Conservation (phyloP, 2,888 invertebrate species). For the Pyrrhosoma nymphula region DNA sequence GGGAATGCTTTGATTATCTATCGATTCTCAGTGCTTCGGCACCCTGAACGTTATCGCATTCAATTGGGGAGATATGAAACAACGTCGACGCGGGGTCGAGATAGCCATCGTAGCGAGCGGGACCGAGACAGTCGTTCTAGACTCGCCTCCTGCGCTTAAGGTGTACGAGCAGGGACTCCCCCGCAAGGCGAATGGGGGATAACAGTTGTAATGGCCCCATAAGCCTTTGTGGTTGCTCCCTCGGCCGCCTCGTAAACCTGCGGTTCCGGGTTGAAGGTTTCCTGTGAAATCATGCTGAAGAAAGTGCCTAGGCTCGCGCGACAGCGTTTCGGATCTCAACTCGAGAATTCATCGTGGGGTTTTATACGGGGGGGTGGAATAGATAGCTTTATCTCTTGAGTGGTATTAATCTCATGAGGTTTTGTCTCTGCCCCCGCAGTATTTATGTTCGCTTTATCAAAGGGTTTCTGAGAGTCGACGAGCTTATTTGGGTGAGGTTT, state of each 20-base stretch:
- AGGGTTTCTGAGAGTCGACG: not conserved
- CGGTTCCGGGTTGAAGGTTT: not conserved
- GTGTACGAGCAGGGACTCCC: not conserved
- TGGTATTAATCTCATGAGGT: not conserved
- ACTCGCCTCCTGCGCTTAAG: not conserved
- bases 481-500: not conserved
- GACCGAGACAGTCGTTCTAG: not conserved
- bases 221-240: not conserved
- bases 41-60: no score
- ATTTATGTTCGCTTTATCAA: not conserved
- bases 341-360: not conserved
- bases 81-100: not conserved
- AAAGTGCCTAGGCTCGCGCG: not conserved
- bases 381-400: not conserved
- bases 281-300: not conserved
- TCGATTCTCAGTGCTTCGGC: no score
- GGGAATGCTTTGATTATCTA: not conserved
- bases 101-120: not conserved
- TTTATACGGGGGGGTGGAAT: not conserved
- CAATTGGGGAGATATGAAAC: not conserved
- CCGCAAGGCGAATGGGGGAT: not conserved
- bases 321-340: not conserved
- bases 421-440: not conserved
- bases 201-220: not conserved
- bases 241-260: not conserved